Percentiles rank a stretch among this genome's conserved stretches.
phyloP scores from a whole-genome alignment of 2,888 invertebrate genomes.

The Achlya flavicornis region DNA sequence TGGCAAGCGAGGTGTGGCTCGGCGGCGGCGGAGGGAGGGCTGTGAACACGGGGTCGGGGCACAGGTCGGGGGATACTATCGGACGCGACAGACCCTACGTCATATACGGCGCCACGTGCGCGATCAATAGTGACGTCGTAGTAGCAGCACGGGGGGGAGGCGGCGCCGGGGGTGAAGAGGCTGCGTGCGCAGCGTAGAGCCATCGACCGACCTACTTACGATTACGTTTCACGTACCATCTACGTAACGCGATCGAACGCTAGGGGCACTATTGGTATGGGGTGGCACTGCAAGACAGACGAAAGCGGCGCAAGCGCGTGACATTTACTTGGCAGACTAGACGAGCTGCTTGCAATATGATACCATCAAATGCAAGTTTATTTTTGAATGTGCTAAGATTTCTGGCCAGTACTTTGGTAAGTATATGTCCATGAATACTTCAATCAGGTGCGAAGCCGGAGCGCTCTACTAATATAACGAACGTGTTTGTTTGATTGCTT shows the following conservation, averaged over 20 bases:
- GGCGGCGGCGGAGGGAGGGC: slow-evolving; percentile 26
- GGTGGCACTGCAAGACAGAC: slow-evolving; percentile 42
- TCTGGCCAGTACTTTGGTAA: no score
- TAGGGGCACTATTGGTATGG: slow-evolving; percentile 33
- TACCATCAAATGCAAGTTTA: slow-evolving; percentile 10
- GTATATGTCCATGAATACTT: no score
- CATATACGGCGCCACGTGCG: slow-evolving; percentile 81
- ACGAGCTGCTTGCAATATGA: slow-evolving; percentile 33
- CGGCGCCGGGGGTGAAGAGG: slow-evolving; percentile 27
- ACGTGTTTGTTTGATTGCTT: no score
- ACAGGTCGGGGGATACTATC: slow-evolving; percentile 61
- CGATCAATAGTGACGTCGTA: slow-evolving; percentile 82
- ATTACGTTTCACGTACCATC: slow-evolving; percentile 80
- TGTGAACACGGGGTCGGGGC: slow-evolving; percentile 35
- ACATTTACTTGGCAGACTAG: neutral
- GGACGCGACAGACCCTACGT: slow-evolving; percentile 72
- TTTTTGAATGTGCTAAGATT: no score
- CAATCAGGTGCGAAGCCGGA: no score
- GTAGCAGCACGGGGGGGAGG: slow-evolving; percentile 33
- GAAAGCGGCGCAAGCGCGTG: slow-evolving; percentile 50
- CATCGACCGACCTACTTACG: slow-evolving; percentile 80
- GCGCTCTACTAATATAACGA: no score
- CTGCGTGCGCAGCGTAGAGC: slow-evolving; percentile 71
- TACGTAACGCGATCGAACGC: slow-evolving; percentile 76
- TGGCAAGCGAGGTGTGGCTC: slow-evolving; percentile 30